Conservation (phyloP, 37 sponge, comb jelly and placozoan species). For the Aphrocallistes beatrix region DNA sequence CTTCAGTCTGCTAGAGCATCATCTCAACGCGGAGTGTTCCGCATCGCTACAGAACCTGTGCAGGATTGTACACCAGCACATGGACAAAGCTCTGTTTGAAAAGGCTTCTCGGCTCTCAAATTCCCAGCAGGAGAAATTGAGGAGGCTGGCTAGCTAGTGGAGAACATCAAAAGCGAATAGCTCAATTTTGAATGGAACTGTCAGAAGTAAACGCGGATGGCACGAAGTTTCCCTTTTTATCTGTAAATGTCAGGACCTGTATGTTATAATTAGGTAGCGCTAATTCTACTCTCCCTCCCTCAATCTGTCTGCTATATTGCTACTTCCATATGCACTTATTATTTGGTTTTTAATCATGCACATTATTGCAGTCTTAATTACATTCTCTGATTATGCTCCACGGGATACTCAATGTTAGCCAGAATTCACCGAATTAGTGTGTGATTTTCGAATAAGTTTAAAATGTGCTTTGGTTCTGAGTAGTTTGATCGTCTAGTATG, state of each 20-base stretch:
- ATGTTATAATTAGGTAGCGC: neutral
- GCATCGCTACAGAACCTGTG: slow-evolving; percentile 34
- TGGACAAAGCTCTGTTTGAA: slow-evolving; percentile 42
- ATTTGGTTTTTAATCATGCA: slow-evolving; percentile 19
- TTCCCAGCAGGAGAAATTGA: slow-evolving; percentile 21
- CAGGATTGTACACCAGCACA: slow-evolving; percentile 21
- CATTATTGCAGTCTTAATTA: neutral
- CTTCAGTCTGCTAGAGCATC: slow-evolving; percentile 44
- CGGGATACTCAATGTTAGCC: too few relatives aligned
- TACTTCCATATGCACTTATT: neutral
- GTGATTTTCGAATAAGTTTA: too few relatives aligned
- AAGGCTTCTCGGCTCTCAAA: slow-evolving; percentile 35
- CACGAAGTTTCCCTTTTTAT: slow-evolving; percentile 12
- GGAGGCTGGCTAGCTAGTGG: slow-evolving; percentile 19
- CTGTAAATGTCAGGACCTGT: slow-evolving; percentile 20
- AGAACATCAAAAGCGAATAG: neutral
- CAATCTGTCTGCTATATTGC: neutral
- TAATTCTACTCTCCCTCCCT: neutral
- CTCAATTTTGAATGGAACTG: too few relatives aligned
- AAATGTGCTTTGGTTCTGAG: too few relatives aligned
- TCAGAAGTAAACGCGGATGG: too few relatives aligned
- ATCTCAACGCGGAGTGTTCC: slow-evolving; percentile 31
- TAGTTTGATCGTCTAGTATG: too few relatives aligned
- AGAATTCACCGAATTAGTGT: too few relatives aligned
- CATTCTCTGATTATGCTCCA: neutral